Base-by-base conservation (phyloP, 2,888 invertebrate genomes). In the Dicycla oo region DNA sequence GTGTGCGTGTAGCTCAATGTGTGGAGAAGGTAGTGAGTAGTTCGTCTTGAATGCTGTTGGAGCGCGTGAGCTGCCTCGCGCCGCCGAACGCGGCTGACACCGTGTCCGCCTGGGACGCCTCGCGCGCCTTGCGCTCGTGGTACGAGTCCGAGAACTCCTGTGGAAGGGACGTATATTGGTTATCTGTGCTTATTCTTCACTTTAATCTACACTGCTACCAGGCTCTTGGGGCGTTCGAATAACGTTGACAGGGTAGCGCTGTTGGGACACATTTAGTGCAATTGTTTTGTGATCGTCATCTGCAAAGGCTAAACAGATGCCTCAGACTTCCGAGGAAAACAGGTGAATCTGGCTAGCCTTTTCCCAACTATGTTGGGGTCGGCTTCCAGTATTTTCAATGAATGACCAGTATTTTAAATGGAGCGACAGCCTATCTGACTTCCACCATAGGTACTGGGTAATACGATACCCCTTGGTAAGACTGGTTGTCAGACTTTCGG, bases 21-120 rank as follows among this genome's bases (percentile, higher is more conserved):
- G 87, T 89, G 56, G 91, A 84, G 91, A 92, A 92, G 89, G 88
- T 95, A 83, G 95, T 95, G 83, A 97, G 96, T 86, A 98, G 96
- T 93, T 98, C 98, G 89, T 98, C 98, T 92, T 98, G 98, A 94
- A 98, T 97, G 96, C 98, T 98, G 94, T 98, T 98, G 80, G 98
- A 98, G 91, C 98, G 95, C 85, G 97, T 95, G 80, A 98, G 96
- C 83, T 96, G 96, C 56, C 97, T 93, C 62, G 97, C 94, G 20
- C 96, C 94, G 8, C 97, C 97, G 90, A 96, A 94, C 23, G 97
- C 97, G 60, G 96, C 95, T 34, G 95, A 90, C 70, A 97, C 93
- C 26, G 97, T 96, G 81, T 97, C 97, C 0, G 94, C 94, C 83
- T 97, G 95, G n/a, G 94, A 93, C 26, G 97, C 97, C 86, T 97